phyloP scores from a whole-genome alignment of 2,113 vertebrate species.

The Archocentrus centrarchus region DNA sequence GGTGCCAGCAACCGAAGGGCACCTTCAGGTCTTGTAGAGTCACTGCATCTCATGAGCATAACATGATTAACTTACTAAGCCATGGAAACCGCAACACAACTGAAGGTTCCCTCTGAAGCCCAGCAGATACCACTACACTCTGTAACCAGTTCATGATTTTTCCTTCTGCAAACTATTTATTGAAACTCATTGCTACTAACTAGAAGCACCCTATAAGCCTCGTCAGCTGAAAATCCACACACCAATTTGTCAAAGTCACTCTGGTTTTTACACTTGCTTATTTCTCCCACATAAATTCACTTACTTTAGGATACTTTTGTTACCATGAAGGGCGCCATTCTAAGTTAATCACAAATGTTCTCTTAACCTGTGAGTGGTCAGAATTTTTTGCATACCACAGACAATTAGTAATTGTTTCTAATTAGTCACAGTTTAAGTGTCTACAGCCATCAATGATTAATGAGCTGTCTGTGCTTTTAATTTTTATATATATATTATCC shows the following conservation, averaged over 20 bases:
- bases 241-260: too few species aligned
- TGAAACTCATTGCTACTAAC: too few species aligned
- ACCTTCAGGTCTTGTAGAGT: background rate
- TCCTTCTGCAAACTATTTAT: too few species aligned
- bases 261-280: background rate
- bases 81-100: background rate
- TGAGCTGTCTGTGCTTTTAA: background rate
- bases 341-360: background rate
- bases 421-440: background rate
- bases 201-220: too few species aligned
- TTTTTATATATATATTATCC: background rate
- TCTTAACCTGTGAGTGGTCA: background rate
- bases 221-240: too few species aligned
- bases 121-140: too few species aligned
- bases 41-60: background rate
- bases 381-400: background rate
- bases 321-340: background rate
- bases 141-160: too few species aligned
- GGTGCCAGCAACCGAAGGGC: background rate
- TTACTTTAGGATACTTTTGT: background rate
- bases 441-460: rapidly evolving
- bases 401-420: background rate
- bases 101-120: too few species aligned
- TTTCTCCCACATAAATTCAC: background rate
- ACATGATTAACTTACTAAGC: background rate